Evolutionary conservation across 53 echinoderm and acorn worm genomes (phyloP).

Genomic region (Henricia sp.): DNA sequence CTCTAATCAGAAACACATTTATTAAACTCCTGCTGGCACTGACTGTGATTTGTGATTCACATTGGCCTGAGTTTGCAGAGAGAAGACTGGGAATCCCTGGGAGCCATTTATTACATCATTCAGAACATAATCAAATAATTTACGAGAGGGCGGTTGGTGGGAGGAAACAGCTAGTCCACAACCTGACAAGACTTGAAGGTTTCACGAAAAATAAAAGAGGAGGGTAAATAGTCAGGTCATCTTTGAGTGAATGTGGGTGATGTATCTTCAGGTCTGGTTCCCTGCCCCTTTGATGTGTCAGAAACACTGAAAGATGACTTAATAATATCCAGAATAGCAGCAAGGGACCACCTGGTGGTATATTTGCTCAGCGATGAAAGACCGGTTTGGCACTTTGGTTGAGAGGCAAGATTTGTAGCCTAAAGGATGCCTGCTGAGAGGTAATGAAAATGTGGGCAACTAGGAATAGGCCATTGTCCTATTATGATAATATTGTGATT

Average conservation of each 20-base stretch:
- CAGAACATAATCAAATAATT: slow-evolving; percentile 43
- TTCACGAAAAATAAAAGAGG: background rate
- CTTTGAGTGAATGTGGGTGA: too few species aligned
- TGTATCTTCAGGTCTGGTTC: background rate
- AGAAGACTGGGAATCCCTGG: background rate
- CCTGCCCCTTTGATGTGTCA: background rate
- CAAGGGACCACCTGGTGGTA: slow-evolving; percentile 42
- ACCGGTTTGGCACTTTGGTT: slow-evolving; percentile 22
- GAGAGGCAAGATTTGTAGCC: slow-evolving; percentile 34
- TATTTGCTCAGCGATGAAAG: slow-evolving; percentile 50
- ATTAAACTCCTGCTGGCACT: slow-evolving; percentile 14
- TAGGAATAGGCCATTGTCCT: background rate
- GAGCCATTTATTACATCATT: slow-evolving; percentile 42
- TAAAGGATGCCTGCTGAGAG: slow-evolving; percentile 7
- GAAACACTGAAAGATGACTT: slow-evolving; percentile 33
- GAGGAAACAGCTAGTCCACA: background rate
- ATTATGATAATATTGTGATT: background rate
- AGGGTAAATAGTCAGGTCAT: background rate
- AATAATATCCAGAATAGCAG: slow-evolving; percentile 15
- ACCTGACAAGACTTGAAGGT: background rate
- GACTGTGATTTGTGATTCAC: slow-evolving; percentile 33
- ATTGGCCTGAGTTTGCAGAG: background rate
- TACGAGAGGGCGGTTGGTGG: background rate
- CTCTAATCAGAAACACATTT: slow-evolving; percentile 17
- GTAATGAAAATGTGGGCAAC: background rate